These are phyloP conservation scores for Taeniopygia guttata DNA, from an alignment of 2,797 vertebrate genomes.

Conservation along the genomic window DNA sequence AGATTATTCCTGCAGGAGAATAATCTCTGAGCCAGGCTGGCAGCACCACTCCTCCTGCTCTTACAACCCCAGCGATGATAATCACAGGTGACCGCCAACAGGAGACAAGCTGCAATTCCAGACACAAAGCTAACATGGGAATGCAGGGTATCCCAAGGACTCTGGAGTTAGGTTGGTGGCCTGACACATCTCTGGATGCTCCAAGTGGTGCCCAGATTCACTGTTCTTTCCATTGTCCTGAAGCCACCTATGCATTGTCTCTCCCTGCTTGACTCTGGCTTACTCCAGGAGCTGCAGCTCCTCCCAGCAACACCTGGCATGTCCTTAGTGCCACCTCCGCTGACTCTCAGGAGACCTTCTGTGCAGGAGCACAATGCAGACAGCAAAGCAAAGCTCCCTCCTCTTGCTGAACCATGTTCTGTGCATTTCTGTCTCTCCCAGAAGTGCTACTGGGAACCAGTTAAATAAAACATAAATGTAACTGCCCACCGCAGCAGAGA, in stretches of 20 bases:
- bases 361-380: neutral
- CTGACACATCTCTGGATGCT: neutral
- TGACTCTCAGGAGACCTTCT: neutral
- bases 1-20: neutral
- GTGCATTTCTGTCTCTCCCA: neutral
- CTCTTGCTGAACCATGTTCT: neutral
- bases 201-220: neutral
- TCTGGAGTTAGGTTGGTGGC: neutral
- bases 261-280: neutral
- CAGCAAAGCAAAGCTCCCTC: neutral
- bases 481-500: neutral
- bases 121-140: neutral
- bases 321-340: neutral
- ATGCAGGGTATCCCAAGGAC: neutral
- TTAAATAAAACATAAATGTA: neutral
- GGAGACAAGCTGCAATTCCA: neutral
- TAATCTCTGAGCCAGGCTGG: neutral
- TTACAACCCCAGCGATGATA: neutral
- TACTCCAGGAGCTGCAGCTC: neutral
- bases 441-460: neutral
- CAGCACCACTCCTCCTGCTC: neutral
- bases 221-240: neutral
- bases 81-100: rapidly evolving
- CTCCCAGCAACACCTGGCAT: neutral
- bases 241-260: neutral